Base-by-base conservation (phyloP, 2,797 vertebrate species). In the Labeo calbasu region DNA sequence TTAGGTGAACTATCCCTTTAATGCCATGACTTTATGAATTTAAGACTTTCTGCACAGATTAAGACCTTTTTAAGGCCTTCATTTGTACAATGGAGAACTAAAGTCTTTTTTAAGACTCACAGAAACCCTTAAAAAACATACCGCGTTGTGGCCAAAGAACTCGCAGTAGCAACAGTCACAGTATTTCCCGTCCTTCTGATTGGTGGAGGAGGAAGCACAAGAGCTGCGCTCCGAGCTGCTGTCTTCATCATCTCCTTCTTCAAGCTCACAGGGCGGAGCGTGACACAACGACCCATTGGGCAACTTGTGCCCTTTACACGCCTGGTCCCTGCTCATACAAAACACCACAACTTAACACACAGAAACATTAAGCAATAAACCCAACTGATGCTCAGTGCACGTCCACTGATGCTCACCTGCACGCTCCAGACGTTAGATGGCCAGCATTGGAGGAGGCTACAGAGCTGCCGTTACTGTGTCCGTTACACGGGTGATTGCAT, bases 91-190 rank as follows among this genome's bases (percentile, higher is more conserved):
- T 23, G n/a, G 57, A 0, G 0, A 59, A 59, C n/a, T 23, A 14
- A 61, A n/a, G 5, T n/a, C 11, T 32, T 32, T 61, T 43, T 23
- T 61, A 25, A 14, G 23, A 14, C 59, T 10, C 57, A 61, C 57
- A 25, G 13, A 61, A 61, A 13, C 57, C 57, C 10, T 59, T 23
- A 5, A 23, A 59, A 63, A 61, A 6, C 11, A 15, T 95, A 99
- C 98, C 96, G 98, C 97, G 0, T 98, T 99, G 92, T 99, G 98
- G 91, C 98, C 98, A 85, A 99, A 99, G 95, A 99, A 99, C 94
- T 99, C 98, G 96, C 98, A 99, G 96, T 99, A 99, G 96, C 98
- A 99, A 95, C 98, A 99, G 93, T 99, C 98, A 36, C 98, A 99
- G 96, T 99, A 99, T 91, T 99, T 99, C 87, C 98, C 98, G 0